A percentile compares a stretch with the other conserved stretches of the same genome.
phyloP scores from a whole-genome alignment of 2,113 vertebrate species.

The Poecile atricapillus region DNA sequence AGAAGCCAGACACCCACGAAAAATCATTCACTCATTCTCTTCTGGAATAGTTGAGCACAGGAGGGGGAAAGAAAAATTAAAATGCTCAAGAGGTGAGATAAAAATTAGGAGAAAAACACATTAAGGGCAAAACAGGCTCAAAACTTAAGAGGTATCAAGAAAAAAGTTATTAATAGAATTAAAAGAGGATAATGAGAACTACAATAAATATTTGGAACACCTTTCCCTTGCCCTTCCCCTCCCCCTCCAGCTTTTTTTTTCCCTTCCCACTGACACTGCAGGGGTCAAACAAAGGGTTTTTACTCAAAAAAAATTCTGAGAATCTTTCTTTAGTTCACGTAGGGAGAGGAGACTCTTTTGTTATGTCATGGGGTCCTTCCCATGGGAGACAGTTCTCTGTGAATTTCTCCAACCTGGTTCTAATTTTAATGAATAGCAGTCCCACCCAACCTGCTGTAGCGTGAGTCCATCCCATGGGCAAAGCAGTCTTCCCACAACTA shows the following conservation, averaged over 20 bases:
- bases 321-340: neutral
- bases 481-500: neutral
- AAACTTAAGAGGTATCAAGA: neutral
- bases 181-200: neutral
- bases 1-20: neutral
- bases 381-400: neutral
- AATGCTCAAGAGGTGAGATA: too few species aligned
- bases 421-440: neutral
- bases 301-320: neutral
- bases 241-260: neutral
- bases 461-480: neutral
- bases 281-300: neutral
- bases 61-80: neutral
- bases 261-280: rapidly evolving
- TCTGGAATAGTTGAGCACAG: neutral
- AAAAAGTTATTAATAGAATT: neutral
- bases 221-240: too few species aligned
- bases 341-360: neutral
- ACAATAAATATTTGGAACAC: neutral
- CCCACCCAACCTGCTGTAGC: rapidly evolving
- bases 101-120: neutral
- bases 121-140: neutral
- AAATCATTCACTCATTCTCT: neutral
- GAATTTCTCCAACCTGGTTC: rapidly evolving
- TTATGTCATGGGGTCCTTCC: neutral